Conservation (phyloP, 92 coral and sea anemone genomes). For the Heteractis magnifica region DNA sequence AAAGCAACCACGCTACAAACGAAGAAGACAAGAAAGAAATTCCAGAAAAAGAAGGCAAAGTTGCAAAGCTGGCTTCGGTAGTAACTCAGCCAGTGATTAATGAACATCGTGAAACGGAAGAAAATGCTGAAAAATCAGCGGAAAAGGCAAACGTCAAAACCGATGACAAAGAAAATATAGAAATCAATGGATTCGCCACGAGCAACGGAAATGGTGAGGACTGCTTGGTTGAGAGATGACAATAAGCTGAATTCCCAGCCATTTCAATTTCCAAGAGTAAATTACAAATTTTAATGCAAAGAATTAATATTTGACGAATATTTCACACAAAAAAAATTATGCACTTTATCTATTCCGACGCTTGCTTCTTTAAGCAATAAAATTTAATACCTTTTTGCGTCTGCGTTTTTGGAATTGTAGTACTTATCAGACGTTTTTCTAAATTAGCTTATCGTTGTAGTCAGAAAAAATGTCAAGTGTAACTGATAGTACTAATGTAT, state of each 20-base stretch:
- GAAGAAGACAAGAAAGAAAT: not conserved
- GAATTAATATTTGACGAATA: not conserved
- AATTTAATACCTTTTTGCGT: not conserved
- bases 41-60: constrained; percentile 13
- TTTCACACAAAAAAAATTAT: not conserved
- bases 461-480: not conserved
- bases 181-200: constrained; percentile 15
- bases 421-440: not conserved
- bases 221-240: constrained; percentile 37
- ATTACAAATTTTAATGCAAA: not conserved
- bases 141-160: constrained; percentile 12
- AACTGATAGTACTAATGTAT: not conserved
- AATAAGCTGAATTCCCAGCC: not conserved
- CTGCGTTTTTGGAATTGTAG: not conserved
- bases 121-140: not conserved
- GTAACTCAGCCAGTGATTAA: constrained; percentile 11
- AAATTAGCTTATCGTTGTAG: not conserved
- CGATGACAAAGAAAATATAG: constrained; percentile 24
- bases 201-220: constrained; percentile 29
- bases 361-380: not conserved
- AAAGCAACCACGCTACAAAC: not conserved
- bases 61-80: constrained; percentile 8
- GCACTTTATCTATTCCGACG: not conserved
- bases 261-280: not conserved
- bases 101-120: constrained; percentile 13